Evolutionary conservation across 30 jellyfish, hydroid and myxozoan species (phyloP).

Genomic region (Aurelia aurita): DNA sequence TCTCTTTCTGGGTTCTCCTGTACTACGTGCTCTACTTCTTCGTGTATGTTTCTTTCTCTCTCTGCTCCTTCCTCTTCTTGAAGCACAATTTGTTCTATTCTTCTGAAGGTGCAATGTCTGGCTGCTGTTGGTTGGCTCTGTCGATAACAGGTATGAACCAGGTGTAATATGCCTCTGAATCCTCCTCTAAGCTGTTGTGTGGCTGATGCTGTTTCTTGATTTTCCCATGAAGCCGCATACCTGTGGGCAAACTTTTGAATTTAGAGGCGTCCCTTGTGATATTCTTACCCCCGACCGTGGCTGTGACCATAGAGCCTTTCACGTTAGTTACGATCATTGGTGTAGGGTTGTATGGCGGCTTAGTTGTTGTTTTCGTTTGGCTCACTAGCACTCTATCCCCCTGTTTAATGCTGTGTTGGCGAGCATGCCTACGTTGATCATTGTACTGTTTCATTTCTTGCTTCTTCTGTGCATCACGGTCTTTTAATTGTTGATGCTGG

Average conservation of each 20-base stretch:
- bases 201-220: background rate
- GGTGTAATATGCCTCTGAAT: background rate
- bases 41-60: background rate
- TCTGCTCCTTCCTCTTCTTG: background rate
- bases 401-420: background rate
- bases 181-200: background rate
- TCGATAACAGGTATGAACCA: background rate
- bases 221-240: background rate
- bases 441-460: slow-evolving; percentile 9
- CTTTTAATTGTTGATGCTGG: background rate
- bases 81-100: background rate
- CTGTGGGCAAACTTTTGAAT: background rate
- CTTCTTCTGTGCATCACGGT: slow-evolving; percentile 11
- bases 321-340: background rate
- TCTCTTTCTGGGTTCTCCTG: background rate
- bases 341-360: slow-evolving; percentile 7
- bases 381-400: slow-evolving; percentile 24
- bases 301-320: slow-evolving; percentile 15
- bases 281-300: background rate
- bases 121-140: background rate
- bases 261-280: slow-evolving; percentile 1
- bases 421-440: slow-evolving; percentile 17
- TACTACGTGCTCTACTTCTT: background rate
- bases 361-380: slow-evolving; percentile 25
- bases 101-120: background rate